Percentiles rank a stretch among this genome's conserved stretches.
phyloP scores from a whole-genome alignment of 2,113 vertebrate genomes.

The Oxygymnocypris stewartii region DNA sequence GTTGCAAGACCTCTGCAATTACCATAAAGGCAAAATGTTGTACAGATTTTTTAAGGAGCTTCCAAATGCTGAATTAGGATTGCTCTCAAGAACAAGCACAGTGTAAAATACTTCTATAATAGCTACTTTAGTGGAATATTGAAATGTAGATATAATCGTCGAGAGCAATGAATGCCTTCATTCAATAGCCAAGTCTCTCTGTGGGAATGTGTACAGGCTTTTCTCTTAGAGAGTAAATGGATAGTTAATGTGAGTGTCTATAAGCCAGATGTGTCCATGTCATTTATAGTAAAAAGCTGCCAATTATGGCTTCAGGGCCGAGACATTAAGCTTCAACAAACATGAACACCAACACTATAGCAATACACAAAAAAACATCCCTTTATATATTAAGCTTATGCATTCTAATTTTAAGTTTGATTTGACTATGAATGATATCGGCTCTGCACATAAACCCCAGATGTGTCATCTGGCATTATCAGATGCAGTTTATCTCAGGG shows the following conservation, averaged over 20 bases:
- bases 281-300: slow-evolving; percentile 18
- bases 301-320: neutral
- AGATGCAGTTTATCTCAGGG: slow-evolving; percentile 10
- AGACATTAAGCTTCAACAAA: neutral
- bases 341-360: neutral
- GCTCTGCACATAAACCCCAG: neutral
- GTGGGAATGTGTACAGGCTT: slow-evolving; percentile 15
- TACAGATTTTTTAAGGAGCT: neutral
- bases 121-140: neutral
- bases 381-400: neutral
- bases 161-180: neutral
- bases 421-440: slow-evolving; percentile 1
- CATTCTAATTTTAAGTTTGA: neutral
- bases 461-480: slow-evolving; percentile 23
- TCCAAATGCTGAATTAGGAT: slow-evolving; percentile 2
- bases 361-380: neutral
- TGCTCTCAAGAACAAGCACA: neutral
- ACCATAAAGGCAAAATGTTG: neutral
- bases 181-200: neutral
- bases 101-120: neutral
- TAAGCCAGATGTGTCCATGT: slow-evolving; percentile 46
- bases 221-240: slow-evolving; percentile 22
- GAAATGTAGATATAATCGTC: neutral
- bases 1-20: slow-evolving; percentile 23
- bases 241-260: slow-evolving; percentile 32